phyloP scores from a whole-genome alignment of 2,888 invertebrate genomes.

The Mythimna vitellina region DNA sequence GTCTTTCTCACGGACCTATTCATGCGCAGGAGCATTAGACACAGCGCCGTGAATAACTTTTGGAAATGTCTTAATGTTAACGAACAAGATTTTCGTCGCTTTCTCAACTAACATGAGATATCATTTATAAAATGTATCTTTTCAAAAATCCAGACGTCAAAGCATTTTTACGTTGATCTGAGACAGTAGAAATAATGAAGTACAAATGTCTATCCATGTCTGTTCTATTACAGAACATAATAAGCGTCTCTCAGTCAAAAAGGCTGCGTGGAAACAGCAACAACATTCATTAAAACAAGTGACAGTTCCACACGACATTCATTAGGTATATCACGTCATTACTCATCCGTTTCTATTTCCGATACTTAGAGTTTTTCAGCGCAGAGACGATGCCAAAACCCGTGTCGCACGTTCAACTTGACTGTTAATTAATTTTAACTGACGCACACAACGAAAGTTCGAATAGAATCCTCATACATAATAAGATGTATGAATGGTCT shows the following conservation, averaged over 20 bases:
- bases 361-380: constrained; percentile 84
- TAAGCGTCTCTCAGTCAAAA: constrained; percentile 59
- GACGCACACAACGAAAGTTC: constrained; percentile 78
- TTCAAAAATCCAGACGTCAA: constrained; percentile 76
- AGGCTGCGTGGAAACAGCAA: constrained; percentile 71
- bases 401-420: constrained; percentile 75
- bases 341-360: constrained; percentile 87
- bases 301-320: constrained; percentile 87
- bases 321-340: constrained; percentile 83
- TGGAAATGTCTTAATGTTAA: constrained; percentile 58
- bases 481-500: constrained; percentile 73
- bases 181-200: constrained; percentile 78
- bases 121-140: constrained; percentile 77
- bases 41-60: constrained; percentile 44
- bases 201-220: constrained; percentile 79
- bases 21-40: constrained; percentile 40
- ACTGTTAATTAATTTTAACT: constrained; percentile 86
- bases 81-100: constrained; percentile 59
- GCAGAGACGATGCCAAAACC: constrained; percentile 81
- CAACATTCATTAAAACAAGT: constrained; percentile 84
- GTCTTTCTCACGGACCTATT: constrained; percentile 80
- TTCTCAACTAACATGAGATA: constrained; percentile 61
- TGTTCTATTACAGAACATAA: constrained; percentile 75
- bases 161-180: constrained; percentile 77
- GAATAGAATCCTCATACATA: constrained; percentile 72